Conservation (phyloP, 2,888 invertebrate genomes). For the Philhelius pedissequus region DNA sequence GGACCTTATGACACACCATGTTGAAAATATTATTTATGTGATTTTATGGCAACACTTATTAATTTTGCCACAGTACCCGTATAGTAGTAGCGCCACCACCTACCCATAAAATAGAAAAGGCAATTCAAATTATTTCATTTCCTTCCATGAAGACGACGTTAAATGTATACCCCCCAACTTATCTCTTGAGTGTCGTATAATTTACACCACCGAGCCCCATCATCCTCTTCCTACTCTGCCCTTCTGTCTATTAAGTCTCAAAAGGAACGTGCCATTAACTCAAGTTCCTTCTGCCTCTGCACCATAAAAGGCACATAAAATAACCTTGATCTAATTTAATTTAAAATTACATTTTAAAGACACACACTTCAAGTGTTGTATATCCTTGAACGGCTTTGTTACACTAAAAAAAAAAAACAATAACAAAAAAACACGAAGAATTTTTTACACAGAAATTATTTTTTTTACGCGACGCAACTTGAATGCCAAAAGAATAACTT, state of each 20-base stretch:
- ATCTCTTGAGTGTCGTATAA: background rate
- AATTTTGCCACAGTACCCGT: background rate
- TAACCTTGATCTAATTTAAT: constrained; percentile 46
- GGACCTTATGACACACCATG: background rate
- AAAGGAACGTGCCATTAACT: constrained; percentile 15
- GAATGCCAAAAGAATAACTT: constrained; percentile 4
- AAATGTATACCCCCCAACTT: background rate
- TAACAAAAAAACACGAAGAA: background rate
- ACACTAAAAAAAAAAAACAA: constrained; percentile 8
- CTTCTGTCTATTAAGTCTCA: too few species aligned
- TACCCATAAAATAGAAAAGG: background rate
- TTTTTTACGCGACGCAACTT: constrained; percentile 25
- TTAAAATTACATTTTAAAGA: constrained; percentile 37
- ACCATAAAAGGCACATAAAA: background rate
- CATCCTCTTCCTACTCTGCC: too few species aligned
- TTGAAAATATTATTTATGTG: constrained; percentile 6
- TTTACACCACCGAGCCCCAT: background rate
- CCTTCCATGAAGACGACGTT: background rate
- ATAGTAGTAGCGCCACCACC: background rate
- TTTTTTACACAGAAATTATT: constrained; percentile 32
- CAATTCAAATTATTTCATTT: constrained; percentile 20
- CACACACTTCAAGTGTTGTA: constrained; percentile 1
- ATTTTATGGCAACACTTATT: constrained; percentile 16
- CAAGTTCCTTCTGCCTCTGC: background rate
- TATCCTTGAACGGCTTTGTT: constrained; percentile 23